Percentiles rank a stretch among this genome's conserved stretches.
These are phyloP conservation scores for Fistularia tabacaria DNA, from an alignment of 2,797 vertebrate species.

Conservation along the genomic window DNA sequence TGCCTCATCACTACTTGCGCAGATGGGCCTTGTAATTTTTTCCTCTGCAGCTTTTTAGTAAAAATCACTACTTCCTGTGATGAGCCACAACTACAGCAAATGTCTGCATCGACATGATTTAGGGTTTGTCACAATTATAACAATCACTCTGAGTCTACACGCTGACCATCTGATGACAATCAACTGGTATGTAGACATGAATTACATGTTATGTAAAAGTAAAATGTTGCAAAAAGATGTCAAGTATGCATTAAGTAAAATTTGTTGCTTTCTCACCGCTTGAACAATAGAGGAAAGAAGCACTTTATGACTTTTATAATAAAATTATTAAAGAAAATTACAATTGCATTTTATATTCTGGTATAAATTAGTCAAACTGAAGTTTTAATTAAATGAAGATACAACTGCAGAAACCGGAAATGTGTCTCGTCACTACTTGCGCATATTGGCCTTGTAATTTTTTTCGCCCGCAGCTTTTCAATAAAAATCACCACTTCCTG, in stretches of 20 bases:
- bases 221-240: no score
- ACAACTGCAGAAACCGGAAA: slow-evolving; percentile 34
- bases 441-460: slow-evolving; percentile 11
- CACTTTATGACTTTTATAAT: no score
- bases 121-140: no score
- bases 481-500: slow-evolving; percentile 4
- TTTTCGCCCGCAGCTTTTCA: slow-evolving; percentile 3
- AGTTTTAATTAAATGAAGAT: not conserved
- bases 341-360: not conserved
- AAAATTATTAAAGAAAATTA: no score
- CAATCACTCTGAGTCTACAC: no score
- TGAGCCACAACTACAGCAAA: slow-evolving; percentile 30
- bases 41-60: not conserved
- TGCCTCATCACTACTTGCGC: slow-evolving; percentile 20
- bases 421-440: slow-evolving; percentile 16
- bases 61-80: slow-evolving; percentile 6
- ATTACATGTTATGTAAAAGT: no score
- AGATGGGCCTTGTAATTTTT: slow-evolving; percentile 9
- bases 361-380: not conserved
- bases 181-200: no score
- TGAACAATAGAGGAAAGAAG: no score
- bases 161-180: no score
- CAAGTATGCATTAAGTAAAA: no score
- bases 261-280: no score
- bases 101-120: no score